These are phyloP conservation scores for Drosophila miranda DNA, from an alignment of 1,140 invertebrate genomes.

Conservation along the genomic window DNA sequence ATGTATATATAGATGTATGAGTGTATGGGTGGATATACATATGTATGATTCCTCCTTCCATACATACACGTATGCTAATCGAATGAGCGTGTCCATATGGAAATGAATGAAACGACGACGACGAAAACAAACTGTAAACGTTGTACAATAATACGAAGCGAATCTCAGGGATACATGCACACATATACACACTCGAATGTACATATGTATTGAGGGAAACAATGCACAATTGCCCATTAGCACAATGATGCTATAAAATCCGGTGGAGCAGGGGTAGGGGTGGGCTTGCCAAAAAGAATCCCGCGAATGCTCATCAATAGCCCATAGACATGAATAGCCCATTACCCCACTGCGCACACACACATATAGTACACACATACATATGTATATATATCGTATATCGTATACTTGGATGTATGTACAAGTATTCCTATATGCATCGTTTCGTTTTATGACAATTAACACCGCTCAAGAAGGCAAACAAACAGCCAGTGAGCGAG, in stretches of 20 bases:
- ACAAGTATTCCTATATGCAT: constrained; percentile 53
- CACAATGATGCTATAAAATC: constrained; percentile 77
- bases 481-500: constrained; percentile 23
- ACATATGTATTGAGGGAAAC: constrained; percentile 11
- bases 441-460: constrained; percentile 78
- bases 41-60: constrained; percentile 23
- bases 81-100: constrained; percentile 62
- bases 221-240: constrained; percentile 76
- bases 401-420: constrained; percentile 12
- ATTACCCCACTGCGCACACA: background rate
- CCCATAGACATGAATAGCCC: background rate
- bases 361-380: background rate
- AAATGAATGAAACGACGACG: constrained; percentile 54
- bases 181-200: background rate
- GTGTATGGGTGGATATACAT: constrained; percentile 3
- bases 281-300: constrained; percentile 59
- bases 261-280: constrained; percentile 11
- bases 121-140: constrained; percentile 66
- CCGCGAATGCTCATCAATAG: constrained; percentile 45
- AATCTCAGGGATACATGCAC: constrained; percentile 3
- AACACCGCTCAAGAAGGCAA: constrained; percentile 59
- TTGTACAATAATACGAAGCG: constrained; percentile 66
- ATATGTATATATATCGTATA: constrained; percentile 3
- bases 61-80: constrained; percentile 60
- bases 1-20: constrained; percentile 13